Evolutionary conservation across 1,140 invertebrate genomes (phyloP).

Genomic region (Cryptotermes secundus): DNA sequence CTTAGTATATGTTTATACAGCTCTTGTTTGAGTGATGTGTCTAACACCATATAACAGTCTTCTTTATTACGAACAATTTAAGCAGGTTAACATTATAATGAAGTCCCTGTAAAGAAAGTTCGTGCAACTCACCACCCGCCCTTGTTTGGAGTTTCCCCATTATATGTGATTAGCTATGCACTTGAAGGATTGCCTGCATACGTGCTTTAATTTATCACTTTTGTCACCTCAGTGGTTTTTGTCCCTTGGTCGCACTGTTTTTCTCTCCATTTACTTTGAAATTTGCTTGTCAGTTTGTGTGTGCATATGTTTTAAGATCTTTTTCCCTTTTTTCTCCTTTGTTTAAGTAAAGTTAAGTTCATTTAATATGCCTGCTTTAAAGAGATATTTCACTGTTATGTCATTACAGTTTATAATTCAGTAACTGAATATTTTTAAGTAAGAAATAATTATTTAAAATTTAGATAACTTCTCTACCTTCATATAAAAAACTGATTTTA

Average conservation of each 20-base stretch:
- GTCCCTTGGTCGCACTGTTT: not conserved
- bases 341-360: no score
- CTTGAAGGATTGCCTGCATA: conserved; percentile 1
- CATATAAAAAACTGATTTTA: no score
- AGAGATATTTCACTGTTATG: not conserved
- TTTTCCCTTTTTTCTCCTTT: not conserved
- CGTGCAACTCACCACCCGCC: not conserved
- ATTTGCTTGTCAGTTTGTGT: not conserved
- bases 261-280: not conserved
- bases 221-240: not conserved
- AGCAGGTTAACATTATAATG: no score
- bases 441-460: not conserved
- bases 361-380: no score
- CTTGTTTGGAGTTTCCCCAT: not conserved
- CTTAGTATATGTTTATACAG: not conserved
- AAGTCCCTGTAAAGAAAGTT: not conserved
- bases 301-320: not conserved
- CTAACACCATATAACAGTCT: not conserved
- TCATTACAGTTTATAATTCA: not conserved
- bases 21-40: no score
- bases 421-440: not conserved
- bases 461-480: no score
- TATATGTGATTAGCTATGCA: not conserved
- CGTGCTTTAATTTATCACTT: not conserved
- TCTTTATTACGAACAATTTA: not conserved